Conservation (phyloP, 2,113 vertebrate species). For the Xyrauchen texanus region DNA sequence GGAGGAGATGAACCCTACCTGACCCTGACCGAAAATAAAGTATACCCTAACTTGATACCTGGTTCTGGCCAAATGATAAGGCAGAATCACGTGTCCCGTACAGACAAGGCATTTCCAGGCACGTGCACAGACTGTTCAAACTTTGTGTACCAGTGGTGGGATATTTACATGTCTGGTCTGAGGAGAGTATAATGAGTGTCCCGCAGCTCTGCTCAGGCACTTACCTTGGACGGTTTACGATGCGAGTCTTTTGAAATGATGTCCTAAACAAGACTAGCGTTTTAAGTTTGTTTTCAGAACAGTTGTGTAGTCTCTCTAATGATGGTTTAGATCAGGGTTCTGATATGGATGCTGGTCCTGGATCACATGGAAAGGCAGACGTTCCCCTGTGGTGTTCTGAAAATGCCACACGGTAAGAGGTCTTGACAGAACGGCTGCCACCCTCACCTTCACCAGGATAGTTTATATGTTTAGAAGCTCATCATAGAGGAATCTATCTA, state of each 20-base stretch:
- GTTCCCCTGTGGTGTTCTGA: background rate
- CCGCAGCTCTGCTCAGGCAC: background rate
- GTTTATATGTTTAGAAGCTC: background rate
- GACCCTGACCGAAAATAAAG: no score
- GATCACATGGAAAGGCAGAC: background rate
- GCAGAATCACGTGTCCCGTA: no score
- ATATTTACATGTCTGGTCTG: background rate
- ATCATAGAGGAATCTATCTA: background rate
- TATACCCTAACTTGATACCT: no score
- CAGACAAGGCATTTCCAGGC: no score
- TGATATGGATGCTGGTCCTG: background rate
- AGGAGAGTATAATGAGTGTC: background rate
- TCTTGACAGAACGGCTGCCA: no score
- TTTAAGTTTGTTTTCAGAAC: conserved; percentile 1
- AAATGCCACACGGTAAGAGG: conserved; percentile 27
- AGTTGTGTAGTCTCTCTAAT: background rate
- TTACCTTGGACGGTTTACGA: background rate
- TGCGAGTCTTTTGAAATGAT: background rate
- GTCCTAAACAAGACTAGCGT: background rate
- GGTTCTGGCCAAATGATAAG: no score
- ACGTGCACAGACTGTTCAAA: no score
- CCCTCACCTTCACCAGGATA: background rate
- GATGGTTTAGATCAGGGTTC: background rate
- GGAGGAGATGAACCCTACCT: background rate
- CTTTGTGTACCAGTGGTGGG: background rate